phyloP scores from a whole-genome alignment of 2,113 vertebrate species.

The Myiagra hebetior region DNA sequence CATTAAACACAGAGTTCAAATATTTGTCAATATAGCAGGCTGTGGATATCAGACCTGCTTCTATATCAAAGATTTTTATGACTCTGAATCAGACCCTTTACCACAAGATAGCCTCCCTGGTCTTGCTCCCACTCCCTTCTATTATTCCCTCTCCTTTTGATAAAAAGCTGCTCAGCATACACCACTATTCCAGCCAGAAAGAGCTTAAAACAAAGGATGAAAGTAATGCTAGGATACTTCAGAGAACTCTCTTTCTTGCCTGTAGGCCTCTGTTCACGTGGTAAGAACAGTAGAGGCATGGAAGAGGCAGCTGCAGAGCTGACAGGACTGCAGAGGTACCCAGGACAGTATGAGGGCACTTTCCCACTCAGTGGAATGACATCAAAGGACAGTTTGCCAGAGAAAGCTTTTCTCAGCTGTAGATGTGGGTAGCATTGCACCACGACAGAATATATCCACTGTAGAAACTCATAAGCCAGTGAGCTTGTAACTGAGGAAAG shows the following conservation, averaged over 20 bases:
- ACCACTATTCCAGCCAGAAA: background rate
- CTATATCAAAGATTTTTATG: background rate
- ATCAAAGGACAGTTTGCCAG: background rate
- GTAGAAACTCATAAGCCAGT: rapidly evolving
- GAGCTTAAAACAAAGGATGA: background rate
- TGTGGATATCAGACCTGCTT: background rate
- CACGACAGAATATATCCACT: background rate
- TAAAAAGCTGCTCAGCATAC: background rate
- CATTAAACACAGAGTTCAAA: background rate
- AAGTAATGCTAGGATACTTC: background rate
- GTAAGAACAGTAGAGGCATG: background rate
- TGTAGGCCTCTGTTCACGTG: background rate
- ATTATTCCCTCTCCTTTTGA: background rate
- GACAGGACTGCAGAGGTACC: background rate
- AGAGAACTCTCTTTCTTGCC: background rate
- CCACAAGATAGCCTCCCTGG: background rate
- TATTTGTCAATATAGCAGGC: background rate
- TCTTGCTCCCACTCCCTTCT: background rate
- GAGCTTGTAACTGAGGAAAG: background rate
- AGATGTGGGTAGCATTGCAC: background rate
- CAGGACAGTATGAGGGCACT: background rate
- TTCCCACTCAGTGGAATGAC: background rate
- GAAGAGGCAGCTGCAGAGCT: background rate
- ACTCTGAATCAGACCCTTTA: background rate
- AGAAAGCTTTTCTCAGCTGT: background rate